Conservation (phyloP, 2,888 invertebrate genomes). For the Listrodromus nycthemerus region DNA sequence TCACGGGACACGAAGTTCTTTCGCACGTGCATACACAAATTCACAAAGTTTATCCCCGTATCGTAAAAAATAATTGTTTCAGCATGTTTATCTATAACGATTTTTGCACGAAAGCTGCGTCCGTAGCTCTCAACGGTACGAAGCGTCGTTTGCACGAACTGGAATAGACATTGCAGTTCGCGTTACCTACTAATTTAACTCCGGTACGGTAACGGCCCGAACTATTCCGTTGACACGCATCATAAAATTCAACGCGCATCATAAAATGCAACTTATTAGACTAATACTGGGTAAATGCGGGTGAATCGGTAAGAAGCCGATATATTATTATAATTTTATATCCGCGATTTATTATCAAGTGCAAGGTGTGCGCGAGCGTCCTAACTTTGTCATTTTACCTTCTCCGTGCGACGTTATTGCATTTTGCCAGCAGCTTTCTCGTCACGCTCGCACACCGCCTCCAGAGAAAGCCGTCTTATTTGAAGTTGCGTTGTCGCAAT, state of each 20-base stretch:
- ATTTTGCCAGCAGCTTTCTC: constrained; percentile 21
- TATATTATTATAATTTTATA: constrained; percentile 8
- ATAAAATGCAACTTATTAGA: constrained; percentile 8
- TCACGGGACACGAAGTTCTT: background rate
- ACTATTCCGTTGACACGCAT: constrained; percentile 14
- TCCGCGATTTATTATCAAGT: background rate
- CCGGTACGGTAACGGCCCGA: background rate
- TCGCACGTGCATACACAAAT: constrained; percentile 12
- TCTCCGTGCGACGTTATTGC: constrained; percentile 35
- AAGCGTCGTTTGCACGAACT: constrained; percentile 42
- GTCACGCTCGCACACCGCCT: constrained; percentile 31
- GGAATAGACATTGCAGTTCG: constrained; percentile 5
- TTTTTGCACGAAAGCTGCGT: constrained; percentile 23
- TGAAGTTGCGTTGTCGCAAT: constrained; percentile 43
- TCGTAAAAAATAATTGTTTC: constrained; percentile 3
- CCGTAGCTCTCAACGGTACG: background rate
- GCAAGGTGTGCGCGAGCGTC: constrained; percentile 14
- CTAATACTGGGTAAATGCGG: constrained; percentile 20
- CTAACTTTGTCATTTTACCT: constrained; percentile 61
- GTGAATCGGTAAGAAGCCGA: constrained; percentile 3
- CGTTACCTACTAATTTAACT: constrained; percentile 14
- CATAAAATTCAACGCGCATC: constrained; percentile 15
- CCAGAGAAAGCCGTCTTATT: constrained; percentile 59
- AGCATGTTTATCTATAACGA: constrained; percentile 12
- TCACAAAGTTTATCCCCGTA: background rate